phyloP scores from a whole-genome alignment of 2,113 vertebrate species.

The Polypterus bichir region DNA sequence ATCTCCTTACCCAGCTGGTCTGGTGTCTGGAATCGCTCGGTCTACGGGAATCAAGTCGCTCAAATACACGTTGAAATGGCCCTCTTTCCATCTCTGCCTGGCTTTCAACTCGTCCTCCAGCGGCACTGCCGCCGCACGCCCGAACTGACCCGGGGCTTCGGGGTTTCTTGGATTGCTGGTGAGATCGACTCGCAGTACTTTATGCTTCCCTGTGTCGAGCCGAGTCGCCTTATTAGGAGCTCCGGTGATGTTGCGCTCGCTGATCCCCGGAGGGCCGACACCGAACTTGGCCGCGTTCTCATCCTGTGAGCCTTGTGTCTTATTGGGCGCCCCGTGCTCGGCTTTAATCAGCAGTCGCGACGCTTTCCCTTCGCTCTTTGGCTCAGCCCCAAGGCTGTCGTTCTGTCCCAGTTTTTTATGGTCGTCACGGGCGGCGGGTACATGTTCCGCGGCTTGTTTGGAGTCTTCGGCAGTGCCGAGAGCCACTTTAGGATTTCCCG shows the following conservation, averaged over 20 bases:
- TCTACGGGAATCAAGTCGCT: constrained; percentile 88
- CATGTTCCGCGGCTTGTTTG: neutral
- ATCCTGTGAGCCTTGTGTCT: too few species aligned
- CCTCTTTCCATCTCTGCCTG: constrained; percentile 76
- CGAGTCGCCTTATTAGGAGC: neutral
- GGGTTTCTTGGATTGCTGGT: constrained; percentile 62
- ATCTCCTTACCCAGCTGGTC: constrained; percentile 70
- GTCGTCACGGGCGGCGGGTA: too few species aligned
- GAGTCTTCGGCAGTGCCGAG: neutral
- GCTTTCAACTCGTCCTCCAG: constrained; percentile 54
- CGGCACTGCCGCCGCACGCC: constrained; percentile 50
- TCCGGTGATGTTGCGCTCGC: neutral
- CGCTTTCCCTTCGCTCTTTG: neutral
- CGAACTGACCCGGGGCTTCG: constrained; percentile 74
- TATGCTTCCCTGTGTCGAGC: constrained; percentile 41
- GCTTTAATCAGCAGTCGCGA: too few species aligned
- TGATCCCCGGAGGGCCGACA: neutral
- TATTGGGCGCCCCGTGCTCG: too few species aligned
- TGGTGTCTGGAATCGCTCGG: constrained; percentile 75
- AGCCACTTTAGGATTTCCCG: too few species aligned
- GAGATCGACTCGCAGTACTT: constrained; percentile 57
- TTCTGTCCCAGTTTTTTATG: neutral
- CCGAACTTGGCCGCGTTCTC: too few species aligned
- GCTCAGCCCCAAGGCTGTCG: too few species aligned
- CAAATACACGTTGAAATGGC: constrained; percentile 88